phyloP scores from a whole-genome alignment of 2,888 invertebrate species.

The Dasysyrphus albostriatus region DNA sequence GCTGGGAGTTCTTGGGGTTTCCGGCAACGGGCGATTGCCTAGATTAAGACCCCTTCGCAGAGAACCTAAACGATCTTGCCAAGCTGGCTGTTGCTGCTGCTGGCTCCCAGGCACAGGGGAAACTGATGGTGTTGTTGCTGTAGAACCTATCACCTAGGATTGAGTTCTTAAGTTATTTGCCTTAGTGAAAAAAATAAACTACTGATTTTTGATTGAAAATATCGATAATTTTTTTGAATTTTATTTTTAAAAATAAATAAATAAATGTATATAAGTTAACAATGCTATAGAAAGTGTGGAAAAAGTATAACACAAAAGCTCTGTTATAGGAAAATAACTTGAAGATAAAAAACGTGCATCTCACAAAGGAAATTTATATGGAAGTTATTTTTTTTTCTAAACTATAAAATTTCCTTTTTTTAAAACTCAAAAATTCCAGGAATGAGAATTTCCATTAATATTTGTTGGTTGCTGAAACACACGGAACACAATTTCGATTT shows the following conservation, averaged over 20 bases:
- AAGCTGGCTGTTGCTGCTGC: conserved; percentile 76
- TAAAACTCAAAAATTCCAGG: conserved; percentile 37
- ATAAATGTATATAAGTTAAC: conserved; percentile 52
- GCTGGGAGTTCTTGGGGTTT: conserved; percentile 84
- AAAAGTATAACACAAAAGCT: conserved; percentile 35
- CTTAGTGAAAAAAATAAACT: conserved; percentile 46
- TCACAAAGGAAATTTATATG: conserved; percentile 38
- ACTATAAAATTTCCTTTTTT: conserved; percentile 1
- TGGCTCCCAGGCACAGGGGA: conserved; percentile 76
- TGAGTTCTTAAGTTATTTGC: conserved; percentile 76
- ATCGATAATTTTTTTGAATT: conserved; percentile 46
- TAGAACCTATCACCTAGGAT: conserved; percentile 77
- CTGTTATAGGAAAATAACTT: conserved; percentile 50
- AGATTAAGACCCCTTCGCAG: conserved; percentile 78
- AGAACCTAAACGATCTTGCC: conserved; percentile 79
- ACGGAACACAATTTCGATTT: conserved; percentile 41
- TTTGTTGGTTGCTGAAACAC: conserved; percentile 36
- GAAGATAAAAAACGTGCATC: conserved; percentile 61
- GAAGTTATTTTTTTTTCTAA: conserved; percentile 40
- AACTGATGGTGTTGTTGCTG: conserved; percentile 75
- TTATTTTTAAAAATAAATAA: conserved; percentile 30
- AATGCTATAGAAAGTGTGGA: conserved; percentile 44
- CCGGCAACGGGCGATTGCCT: conserved; percentile 85
- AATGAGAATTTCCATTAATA: conserved; percentile 45
- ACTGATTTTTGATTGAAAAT: conserved; percentile 58